Evolutionary conservation across 2,797 vertebrate genomes (phyloP), one percentile per base, ranked within the genome.

Genomic region (Hippoglossus hippoglossus): DNA sequence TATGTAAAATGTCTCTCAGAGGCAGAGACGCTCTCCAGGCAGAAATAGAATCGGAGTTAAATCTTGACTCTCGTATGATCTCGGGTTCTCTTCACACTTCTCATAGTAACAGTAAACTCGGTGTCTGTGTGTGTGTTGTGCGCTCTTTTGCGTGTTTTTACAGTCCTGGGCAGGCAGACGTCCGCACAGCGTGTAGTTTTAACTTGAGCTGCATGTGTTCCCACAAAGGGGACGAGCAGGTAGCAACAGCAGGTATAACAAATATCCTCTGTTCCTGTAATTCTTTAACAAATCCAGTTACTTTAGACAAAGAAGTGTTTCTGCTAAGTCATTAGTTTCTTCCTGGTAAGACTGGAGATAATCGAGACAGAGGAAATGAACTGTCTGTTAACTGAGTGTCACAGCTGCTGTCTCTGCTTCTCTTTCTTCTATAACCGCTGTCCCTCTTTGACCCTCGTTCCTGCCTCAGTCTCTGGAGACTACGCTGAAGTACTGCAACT

Each of bases 401-500:
- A 18, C 4, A 53, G 8, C 26, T 50, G 39, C 7, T 18, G 62
- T 46, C 5, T 63, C 5, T 24, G 9, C 10, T 36, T 6, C 2
- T 22, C 15, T 13, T 6, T 25, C 19, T 54, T 26, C 57, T 24
- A 24, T 50, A 39, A 68, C 36, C 47, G 15, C 25, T 69, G 21
- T 71, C 44, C 44, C 44, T 15, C 44, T 19, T 8, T 39, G 36
- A 39, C 51, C 31, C 39, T 50, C 12, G 71, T 44, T 39, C 10
- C 24, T 67, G n/a, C 60, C 52, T 44, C 77, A 99, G 97, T 98
- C 97, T 47, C 89, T 99, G 85, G 96, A 98, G 86, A 95, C 95
- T 0, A 90, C 94, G 3, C 95, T 99, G 78, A 98, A 98, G 80
- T 99, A 98, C 88, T 98, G 97, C 91, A 99, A 99, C 94, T 99